A percentile compares a stretch with the other conserved stretches of the same genome.
These are phyloP conservation scores for Lepidotrigona ventralis DNA, from an alignment of 1,140 invertebrate genomes.

Conservation along the genomic window DNA sequence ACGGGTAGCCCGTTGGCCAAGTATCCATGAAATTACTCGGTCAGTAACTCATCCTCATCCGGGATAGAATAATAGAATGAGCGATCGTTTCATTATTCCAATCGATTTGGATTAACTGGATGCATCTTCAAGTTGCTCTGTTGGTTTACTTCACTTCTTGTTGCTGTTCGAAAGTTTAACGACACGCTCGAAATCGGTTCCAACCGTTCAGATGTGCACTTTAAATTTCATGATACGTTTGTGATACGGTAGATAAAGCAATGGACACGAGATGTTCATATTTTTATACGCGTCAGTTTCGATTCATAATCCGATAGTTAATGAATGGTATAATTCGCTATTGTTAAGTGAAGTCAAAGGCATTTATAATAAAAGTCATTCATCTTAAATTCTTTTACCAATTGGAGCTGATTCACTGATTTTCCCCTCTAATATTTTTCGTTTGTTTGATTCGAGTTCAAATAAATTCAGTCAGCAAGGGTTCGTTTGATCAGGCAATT, in stretches of 20 bases:
- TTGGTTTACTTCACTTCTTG: too few relatives aligned
- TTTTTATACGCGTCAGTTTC: background rate
- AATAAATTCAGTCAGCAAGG: too few relatives aligned
- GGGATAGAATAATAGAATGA: conserved; percentile 42
- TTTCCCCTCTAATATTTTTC: too few relatives aligned
- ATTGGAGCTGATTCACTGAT: too few relatives aligned
- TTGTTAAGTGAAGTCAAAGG: too few relatives aligned
- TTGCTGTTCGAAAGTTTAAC: background rate
- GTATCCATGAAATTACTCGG: conserved; percentile 62
- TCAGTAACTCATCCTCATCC: conserved; percentile 58
- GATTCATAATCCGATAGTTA: background rate
- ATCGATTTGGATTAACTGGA: conserved; percentile 20
- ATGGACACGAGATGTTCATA: background rate
- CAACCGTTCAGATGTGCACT: background rate
- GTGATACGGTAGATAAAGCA: background rate
- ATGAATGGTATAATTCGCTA: too few relatives aligned
- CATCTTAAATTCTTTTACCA: too few relatives aligned
- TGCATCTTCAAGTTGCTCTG: background rate
- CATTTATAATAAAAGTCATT: too few relatives aligned
- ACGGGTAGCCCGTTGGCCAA: conserved; percentile 55
- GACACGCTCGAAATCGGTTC: background rate
- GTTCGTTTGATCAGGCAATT: too few relatives aligned
- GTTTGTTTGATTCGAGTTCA: too few relatives aligned
- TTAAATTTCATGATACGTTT: background rate
- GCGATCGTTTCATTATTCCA: conserved; percentile 35